A percentile compares a stretch with the other conserved stretches of the same genome.
phyloP scores from a whole-genome alignment of 1,140 invertebrate species.

The Heliconius melpomene region DNA sequence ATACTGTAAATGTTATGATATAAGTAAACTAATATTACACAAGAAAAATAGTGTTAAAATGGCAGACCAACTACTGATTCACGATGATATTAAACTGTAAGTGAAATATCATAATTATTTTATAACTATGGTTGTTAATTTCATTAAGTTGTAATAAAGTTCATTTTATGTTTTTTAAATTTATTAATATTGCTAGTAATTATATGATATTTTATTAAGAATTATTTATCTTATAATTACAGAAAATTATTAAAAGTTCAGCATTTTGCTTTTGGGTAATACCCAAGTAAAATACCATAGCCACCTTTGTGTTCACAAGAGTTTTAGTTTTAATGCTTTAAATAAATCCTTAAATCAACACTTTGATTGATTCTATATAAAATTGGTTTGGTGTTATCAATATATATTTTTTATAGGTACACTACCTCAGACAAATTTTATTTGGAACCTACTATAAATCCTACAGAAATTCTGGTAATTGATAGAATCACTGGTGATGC shows the following conservation, averaged over 20 bases:
- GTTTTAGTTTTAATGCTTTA: too few species aligned
- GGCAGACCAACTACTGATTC: constrained; percentile 69
- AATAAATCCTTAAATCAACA: too few species aligned
- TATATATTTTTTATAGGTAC: constrained; percentile 54
- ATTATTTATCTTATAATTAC: not conserved
- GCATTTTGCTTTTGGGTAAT: not conserved
- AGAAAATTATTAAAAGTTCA: not conserved
- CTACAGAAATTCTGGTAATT: constrained; percentile 71
- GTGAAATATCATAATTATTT: constrained; percentile 33
- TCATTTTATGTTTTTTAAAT: not conserved
- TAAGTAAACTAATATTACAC: constrained; percentile 36
- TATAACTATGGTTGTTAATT: not conserved
- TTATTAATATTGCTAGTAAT: not conserved
- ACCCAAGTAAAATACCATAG: not conserved
- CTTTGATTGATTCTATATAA: too few species aligned
- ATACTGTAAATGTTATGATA: constrained; percentile 43
- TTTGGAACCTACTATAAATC: constrained; percentile 72
- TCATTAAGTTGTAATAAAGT: not conserved
- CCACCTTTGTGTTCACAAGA: too few species aligned
- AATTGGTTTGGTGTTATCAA: too few species aligned
- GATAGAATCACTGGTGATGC: constrained; percentile 70
- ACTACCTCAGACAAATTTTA: constrained; percentile 75
- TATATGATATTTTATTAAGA: not conserved
- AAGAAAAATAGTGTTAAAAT: constrained; percentile 49
- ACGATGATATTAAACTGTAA: constrained; percentile 77